Percentiles rank a stretch among this genome's conserved stretches.
These are phyloP conservation scores for Drepana arcuata DNA, from an alignment of 1,140 invertebrate species.

Conservation along the genomic window DNA sequence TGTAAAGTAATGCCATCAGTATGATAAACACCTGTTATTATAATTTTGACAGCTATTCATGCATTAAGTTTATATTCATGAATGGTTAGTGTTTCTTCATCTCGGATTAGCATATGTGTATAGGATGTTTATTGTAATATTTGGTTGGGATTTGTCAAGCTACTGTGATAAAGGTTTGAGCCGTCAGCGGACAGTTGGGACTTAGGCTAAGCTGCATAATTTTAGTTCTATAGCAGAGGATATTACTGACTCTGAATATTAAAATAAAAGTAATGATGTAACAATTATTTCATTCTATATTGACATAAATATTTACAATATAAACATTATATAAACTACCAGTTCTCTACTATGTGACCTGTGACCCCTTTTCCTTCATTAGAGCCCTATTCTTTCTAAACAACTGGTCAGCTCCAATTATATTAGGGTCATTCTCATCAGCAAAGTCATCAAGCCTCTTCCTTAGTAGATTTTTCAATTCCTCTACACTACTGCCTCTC, in stretches of 20 bases:
- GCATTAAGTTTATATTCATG: too few species aligned
- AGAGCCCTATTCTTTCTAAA: slow-evolving; percentile 39
- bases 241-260: slow-evolving; percentile 9
- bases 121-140: too few species aligned
- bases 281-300: too few species aligned
- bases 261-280: slow-evolving; percentile 9
- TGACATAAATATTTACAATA: too few species aligned
- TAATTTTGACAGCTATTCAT: too few species aligned
- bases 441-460: slow-evolving; percentile 71
- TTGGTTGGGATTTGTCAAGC: too few species aligned
- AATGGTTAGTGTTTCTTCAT: too few species aligned
- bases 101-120: too few species aligned
- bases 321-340: too few species aligned
- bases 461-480: slow-evolving; percentile 73
- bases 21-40: too few species aligned
- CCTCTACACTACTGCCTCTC: slow-evolving; percentile 58
- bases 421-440: slow-evolving; percentile 60
- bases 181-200: slow-evolving; percentile 6
- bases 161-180: slow-evolving; percentile 24
- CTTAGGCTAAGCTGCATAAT: slow-evolving; percentile 6
- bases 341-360: slow-evolving; percentile 48
- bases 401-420: slow-evolving; percentile 34
- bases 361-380: slow-evolving; percentile 60
- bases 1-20: too few species aligned
- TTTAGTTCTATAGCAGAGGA: slow-evolving; percentile 5